Evolutionary conservation across 2,888 invertebrate genomes (phyloP).

Genomic region (Callyntrura sp.): DNA sequence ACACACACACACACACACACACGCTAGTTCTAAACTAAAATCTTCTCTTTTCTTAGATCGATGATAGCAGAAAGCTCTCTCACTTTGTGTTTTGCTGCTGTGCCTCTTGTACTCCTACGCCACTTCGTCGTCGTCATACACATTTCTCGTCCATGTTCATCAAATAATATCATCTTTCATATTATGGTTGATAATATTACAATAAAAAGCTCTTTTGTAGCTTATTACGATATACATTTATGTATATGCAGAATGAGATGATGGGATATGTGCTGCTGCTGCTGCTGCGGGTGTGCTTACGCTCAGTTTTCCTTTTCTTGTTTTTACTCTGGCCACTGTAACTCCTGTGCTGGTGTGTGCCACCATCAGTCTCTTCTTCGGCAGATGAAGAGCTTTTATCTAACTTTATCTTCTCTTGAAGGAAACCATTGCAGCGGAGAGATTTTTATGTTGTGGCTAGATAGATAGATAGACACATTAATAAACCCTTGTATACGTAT

Average conservation of each 20-base stretch:
- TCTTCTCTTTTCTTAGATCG: constrained; percentile 75
- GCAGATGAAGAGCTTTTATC: constrained; percentile 78
- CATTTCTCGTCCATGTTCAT: constrained; percentile 57
- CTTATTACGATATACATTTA: constrained; percentile 40
- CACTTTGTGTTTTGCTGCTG: constrained; percentile 40
- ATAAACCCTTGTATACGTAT: constrained; percentile 33
- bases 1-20: neutral
- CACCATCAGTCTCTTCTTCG: constrained; percentile 76
- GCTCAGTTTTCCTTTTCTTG: constrained; percentile 33
- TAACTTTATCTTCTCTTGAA: constrained; percentile 69
- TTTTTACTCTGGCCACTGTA: constrained; percentile 65
- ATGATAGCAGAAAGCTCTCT: constrained; percentile 72
- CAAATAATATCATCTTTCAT: constrained; percentile 77
- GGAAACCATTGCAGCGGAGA: constrained; percentile 75
- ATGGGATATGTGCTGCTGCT: neutral
- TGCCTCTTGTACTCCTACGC: constrained; percentile 52
- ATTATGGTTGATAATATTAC: constrained; percentile 75
- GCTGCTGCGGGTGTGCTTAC: neutral
- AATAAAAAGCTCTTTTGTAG: constrained; percentile 72
- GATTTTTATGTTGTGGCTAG: constrained; percentile 62
- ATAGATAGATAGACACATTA: constrained; percentile 52
- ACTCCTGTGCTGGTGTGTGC: constrained; percentile 44
- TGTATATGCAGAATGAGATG: constrained; percentile 16
- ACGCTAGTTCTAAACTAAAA: constrained; percentile 47
- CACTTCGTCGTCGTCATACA: neutral